These are phyloP conservation scores for Potamilus streckersoni DNA, from an alignment of 1,140 invertebrate genomes.

Conservation along the genomic window DNA sequence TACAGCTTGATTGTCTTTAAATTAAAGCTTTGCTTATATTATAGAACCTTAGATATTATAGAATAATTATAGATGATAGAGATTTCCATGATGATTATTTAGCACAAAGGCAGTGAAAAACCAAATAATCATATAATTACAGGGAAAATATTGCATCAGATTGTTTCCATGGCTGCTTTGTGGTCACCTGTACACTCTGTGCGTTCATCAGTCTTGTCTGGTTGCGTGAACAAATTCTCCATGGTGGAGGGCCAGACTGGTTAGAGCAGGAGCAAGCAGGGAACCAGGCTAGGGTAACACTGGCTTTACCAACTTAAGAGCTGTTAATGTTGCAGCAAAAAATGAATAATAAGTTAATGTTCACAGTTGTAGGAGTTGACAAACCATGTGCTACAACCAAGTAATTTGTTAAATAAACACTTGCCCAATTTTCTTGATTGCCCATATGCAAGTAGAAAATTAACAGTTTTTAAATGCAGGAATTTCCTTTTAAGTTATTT, in stretches of 20 bases:
- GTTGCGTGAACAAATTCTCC: constrained; percentile 97
- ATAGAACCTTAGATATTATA: no score
- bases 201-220: constrained; percentile 96
- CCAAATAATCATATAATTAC: constrained; percentile 35
- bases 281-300: constrained; percentile 45
- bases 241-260: constrained; percentile 97
- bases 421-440: no score
- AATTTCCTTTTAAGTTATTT: no score
- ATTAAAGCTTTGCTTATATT: no score
- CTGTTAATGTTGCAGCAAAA: no score
- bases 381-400: not conserved
- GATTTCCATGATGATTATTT: no score
- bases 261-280: constrained; percentile 74
- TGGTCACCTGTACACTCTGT: constrained; percentile 95
- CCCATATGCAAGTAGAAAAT: no score
- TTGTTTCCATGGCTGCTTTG: constrained; percentile 95
- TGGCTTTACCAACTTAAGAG: not conserved
- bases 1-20: no score
- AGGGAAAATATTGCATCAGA: constrained; percentile 91
- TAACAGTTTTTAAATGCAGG: no score
- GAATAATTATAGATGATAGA: not conserved
- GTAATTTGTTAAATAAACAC: no score
- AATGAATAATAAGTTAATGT: not conserved
- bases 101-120: no score
- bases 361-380: not conserved